Evolutionary conservation across 2,888 invertebrate species (phyloP).

Genomic region (Tineola bisselliella): DNA sequence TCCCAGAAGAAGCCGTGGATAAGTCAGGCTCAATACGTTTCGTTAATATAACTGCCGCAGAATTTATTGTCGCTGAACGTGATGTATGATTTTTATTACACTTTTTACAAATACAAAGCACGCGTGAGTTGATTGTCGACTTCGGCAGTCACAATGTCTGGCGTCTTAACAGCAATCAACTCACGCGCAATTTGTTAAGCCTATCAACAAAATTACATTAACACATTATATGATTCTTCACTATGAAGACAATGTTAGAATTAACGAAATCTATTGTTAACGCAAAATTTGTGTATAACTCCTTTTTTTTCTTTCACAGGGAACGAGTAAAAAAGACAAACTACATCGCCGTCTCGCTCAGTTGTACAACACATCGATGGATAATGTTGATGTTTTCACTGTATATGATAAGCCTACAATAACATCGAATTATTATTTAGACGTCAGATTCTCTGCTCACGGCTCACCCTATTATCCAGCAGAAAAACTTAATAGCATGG

Average conservation of each 20-base stretch:
- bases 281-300: conserved; percentile 3
- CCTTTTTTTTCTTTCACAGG: too few species aligned
- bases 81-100: conserved; percentile 41
- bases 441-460: conserved; percentile 92
- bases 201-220: too few species aligned
- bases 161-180: too few species aligned
- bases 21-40: conserved; percentile 93
- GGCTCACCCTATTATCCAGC: conserved; percentile 93
- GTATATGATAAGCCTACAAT: conserved; percentile 75
- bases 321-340: conserved; percentile 78
- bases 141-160: too few species aligned
- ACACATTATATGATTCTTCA: too few species aligned
- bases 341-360: conserved; percentile 66
- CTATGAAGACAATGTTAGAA: too few species aligned
- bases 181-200: too few species aligned
- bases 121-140: too few species aligned
- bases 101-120: too few species aligned
- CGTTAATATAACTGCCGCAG: conserved; percentile 81
- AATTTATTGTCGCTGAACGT: conserved; percentile 76
- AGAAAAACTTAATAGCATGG: conserved; percentile 86
- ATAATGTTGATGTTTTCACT: conserved; percentile 94
- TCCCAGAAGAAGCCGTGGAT: conserved; percentile 90
- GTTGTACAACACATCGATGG: conserved; percentile 79
- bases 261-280: too few species aligned
- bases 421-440: conserved; percentile 72